phyloP scores from a whole-genome alignment of 2,113 vertebrate genomes.

The Ictalurus punctatus region DNA sequence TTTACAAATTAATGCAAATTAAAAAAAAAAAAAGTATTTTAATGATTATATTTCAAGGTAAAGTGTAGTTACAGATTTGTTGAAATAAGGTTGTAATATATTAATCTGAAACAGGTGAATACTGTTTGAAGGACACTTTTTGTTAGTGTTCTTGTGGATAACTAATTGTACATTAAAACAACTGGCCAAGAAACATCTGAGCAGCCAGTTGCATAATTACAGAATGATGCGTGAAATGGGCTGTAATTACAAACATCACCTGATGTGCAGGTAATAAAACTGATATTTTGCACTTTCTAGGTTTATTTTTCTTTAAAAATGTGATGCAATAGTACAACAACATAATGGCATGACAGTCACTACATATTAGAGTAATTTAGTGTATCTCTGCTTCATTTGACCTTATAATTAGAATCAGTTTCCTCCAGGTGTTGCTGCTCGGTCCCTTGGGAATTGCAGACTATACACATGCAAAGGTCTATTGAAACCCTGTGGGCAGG shows the following conservation, averaged over 20 bases:
- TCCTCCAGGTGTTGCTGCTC: slow-evolving; percentile 36
- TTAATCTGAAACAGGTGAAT: not conserved
- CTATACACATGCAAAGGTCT: slow-evolving; percentile 37
- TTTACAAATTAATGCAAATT: not conserved
- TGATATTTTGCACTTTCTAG: not conserved
- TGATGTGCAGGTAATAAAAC: not conserved
- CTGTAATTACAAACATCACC: not conserved
- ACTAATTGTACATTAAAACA: not conserved
- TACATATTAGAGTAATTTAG: not conserved
- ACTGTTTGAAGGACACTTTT: not conserved
- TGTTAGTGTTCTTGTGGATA: not conserved
- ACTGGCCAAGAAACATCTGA: not conserved
- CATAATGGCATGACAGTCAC: not conserved
- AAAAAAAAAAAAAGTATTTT: too few species aligned
- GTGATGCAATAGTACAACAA: not conserved
- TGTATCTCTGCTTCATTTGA: slow-evolving; percentile 11
- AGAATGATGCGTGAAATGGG: not conserved
- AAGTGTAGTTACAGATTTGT: not conserved
- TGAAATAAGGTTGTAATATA: not conserved
- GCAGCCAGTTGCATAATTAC: not conserved
- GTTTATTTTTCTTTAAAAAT: not conserved
- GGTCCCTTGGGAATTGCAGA: not conserved
- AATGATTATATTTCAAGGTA: not conserved
- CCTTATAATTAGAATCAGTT: slow-evolving; percentile 41
- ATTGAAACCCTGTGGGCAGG: slow-evolving; percentile 47